Conservation (phyloP, 2,888 invertebrate species). For the Tupiocoris notatus region DNA sequence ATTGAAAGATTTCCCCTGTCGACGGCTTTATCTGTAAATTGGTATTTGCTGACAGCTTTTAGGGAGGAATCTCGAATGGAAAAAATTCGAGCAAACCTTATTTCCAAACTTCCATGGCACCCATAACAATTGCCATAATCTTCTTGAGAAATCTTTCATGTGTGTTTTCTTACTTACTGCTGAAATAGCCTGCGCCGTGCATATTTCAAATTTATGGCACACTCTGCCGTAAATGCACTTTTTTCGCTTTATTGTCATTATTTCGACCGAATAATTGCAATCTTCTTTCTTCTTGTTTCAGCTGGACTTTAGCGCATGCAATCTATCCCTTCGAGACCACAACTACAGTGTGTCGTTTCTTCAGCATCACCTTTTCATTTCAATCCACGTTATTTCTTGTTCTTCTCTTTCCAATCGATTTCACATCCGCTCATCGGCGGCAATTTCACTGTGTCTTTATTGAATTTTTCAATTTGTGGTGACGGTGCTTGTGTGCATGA, state of each 20-base stretch:
- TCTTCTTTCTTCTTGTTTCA: conserved; percentile 47
- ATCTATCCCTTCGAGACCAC: conserved; percentile 35
- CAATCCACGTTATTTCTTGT: neutral
- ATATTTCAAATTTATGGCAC: too few species aligned
- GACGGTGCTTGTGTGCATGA: conserved; percentile 32
- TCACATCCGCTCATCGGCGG: neutral
- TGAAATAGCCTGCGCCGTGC: too few species aligned
- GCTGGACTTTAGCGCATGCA: conserved; percentile 44
- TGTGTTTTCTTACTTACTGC: too few species aligned
- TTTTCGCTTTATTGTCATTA: neutral
- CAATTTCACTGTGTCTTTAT: neutral
- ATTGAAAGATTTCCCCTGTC: too few species aligned
- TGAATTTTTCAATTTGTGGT: conserved; percentile 14
- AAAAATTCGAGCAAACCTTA: too few species aligned
- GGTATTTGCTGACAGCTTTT: too few species aligned
- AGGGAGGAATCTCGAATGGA: too few species aligned
- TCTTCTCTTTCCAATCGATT: neutral
- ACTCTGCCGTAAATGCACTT: too few species aligned
- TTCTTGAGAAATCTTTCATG: too few species aligned
- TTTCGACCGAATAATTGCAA: conserved; percentile 41
- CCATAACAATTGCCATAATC: too few species aligned
- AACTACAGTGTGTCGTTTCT: conserved; percentile 39
- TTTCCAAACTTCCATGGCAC: too few species aligned
- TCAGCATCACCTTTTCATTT: conserved; percentile 31
- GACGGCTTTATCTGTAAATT: too few species aligned